These are phyloP conservation scores for Phodopus roborovskii DNA, from an alignment of 2,113 vertebrate species.

Conservation along the genomic window DNA sequence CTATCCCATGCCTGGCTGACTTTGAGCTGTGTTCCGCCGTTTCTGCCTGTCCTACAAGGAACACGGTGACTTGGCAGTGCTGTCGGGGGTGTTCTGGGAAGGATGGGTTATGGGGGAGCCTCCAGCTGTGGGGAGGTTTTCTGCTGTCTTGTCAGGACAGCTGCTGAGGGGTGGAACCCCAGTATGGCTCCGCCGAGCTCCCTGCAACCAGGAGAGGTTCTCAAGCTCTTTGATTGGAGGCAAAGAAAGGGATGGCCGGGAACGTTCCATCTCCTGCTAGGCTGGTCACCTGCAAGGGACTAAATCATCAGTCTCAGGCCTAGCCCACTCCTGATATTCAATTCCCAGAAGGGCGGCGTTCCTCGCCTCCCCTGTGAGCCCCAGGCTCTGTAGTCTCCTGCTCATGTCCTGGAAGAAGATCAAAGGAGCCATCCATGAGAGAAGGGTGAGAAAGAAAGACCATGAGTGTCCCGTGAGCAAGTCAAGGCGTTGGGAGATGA, in stretches of 20 bases:
- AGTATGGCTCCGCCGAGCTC: not conserved
- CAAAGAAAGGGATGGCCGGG: not conserved
- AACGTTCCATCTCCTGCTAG: accelerated
- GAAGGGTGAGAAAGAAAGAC: accelerated
- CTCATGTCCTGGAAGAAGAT: not conserved
- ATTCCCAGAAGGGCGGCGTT: too few species aligned
- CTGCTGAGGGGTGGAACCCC: not conserved
- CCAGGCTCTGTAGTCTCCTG: not conserved
- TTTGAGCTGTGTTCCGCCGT: not conserved
- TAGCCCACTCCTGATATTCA: too few species aligned
- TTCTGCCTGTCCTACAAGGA: not conserved
- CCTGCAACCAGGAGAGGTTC: not conserved
- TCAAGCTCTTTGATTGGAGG: not conserved
- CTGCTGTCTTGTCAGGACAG: too few species aligned
- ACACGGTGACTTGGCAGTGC: not conserved
- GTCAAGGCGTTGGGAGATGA: not conserved
- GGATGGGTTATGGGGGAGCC: too few species aligned
- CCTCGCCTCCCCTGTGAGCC: not conserved
- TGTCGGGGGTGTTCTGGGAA: not conserved
- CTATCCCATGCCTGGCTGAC: not conserved
- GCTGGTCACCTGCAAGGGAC: not conserved
- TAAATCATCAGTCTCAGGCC: not conserved
- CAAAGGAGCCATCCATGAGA: too few species aligned
- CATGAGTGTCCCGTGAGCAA: not conserved
- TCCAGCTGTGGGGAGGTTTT: too few species aligned